phyloP scores from a whole-genome alignment of 2,113 vertebrate genomes.

The Leucosticte australis region DNA sequence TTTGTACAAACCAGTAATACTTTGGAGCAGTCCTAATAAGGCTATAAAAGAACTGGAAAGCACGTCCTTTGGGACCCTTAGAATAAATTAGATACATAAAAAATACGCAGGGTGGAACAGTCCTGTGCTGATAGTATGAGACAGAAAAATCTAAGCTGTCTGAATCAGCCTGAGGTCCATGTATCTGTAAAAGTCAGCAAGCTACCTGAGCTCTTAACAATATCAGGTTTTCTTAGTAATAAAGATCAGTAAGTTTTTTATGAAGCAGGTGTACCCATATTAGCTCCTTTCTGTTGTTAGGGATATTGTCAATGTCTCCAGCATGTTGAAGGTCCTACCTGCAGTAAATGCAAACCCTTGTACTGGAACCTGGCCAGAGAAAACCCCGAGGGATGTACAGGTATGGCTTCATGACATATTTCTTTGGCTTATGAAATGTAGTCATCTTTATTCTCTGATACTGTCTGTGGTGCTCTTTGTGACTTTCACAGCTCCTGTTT shows the following conservation, averaged over 20 bases:
- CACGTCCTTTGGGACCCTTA: neutral
- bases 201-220: neutral
- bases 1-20: neutral
- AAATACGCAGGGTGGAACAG: neutral
- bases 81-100: neutral
- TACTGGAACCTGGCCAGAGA: slow-evolving; percentile 87
- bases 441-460: neutral
- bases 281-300: slow-evolving; percentile 68
- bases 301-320: slow-evolving; percentile 82
- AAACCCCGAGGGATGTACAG: slow-evolving; percentile 83
- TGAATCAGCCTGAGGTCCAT: neutral
- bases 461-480: neutral
- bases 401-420: slow-evolving; percentile 44
- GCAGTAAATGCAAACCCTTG: slow-evolving; percentile 85
- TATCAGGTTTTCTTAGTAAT: neutral
- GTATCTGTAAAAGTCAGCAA: neutral
- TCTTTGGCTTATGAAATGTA: neutral
- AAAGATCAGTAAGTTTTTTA: neutral
- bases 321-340: slow-evolving; percentile 79
- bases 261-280: neutral
- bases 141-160: neutral
- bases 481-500: neutral
- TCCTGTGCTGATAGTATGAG: neutral
- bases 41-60: neutral
- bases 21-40: neutral